phyloP scores from a whole-genome alignment of 2,888 invertebrate genomes.

The Rutpela maculata region DNA sequence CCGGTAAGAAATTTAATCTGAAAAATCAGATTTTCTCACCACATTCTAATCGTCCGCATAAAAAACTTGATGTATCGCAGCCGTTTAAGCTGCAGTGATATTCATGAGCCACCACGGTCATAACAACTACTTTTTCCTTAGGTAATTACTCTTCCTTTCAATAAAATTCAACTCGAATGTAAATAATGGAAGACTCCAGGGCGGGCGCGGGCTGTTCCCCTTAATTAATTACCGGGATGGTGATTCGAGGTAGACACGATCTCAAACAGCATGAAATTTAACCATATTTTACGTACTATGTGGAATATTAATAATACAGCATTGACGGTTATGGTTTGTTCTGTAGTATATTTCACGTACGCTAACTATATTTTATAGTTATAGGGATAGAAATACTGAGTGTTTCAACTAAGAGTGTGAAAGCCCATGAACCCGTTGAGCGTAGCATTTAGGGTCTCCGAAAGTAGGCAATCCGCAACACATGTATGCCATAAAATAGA shows the following conservation, averaged over 20 bases:
- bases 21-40: slow-evolving; percentile 14
- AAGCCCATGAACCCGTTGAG: no score
- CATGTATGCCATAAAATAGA: no score
- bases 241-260: slow-evolving; percentile 48
- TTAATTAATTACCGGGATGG: slow-evolving; percentile 56
- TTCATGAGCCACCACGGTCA: slow-evolving; percentile 35
- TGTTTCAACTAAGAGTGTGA: no score
- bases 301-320: slow-evolving; percentile 15
- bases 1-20: neutral
- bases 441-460: no score
- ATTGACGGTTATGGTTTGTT: neutral
- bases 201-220: slow-evolving; percentile 54
- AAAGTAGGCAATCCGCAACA: no score
- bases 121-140: slow-evolving; percentile 36
- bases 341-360: neutral
- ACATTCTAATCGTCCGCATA: neutral
- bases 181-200: slow-evolving; percentile 48
- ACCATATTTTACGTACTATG: slow-evolving; percentile 32
- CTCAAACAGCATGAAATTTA: slow-evolving; percentile 40
- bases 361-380: neutral
- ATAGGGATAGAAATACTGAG: no score
- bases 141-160: slow-evolving; percentile 52
- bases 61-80: slow-evolving; percentile 28
- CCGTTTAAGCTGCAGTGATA: slow-evolving; percentile 15
- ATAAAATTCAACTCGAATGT: slow-evolving; percentile 49